Evolutionary conservation across 2,888 invertebrate species (phyloP).

Genomic region (Spisula subtruncata): DNA sequence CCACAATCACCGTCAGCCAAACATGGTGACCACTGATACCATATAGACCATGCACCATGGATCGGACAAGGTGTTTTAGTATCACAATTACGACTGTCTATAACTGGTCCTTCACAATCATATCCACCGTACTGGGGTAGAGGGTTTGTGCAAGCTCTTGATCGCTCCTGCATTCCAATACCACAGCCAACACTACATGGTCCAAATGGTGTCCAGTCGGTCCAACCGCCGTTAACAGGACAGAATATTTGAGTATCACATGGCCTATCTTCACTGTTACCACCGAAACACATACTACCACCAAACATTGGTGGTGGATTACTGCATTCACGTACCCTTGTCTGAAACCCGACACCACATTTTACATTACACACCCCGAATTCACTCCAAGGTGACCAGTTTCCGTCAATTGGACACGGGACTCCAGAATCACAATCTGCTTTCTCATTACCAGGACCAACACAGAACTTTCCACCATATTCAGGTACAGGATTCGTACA

Average conservation of each 20-base stretch:
- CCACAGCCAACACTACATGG: slow-evolving; percentile 65
- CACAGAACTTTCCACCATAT: slow-evolving; percentile 61
- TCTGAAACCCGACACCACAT: slow-evolving; percentile 55
- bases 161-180: slow-evolving; percentile 47
- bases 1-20: slow-evolving; percentile 45
- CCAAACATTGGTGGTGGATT: slow-evolving; percentile 52
- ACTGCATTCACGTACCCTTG: slow-evolving; percentile 47
- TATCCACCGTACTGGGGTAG: slow-evolving; percentile 60
- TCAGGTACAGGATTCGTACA: slow-evolving; percentile 64
- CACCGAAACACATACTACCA: slow-evolving; percentile 51
- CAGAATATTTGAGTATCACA: slow-evolving; percentile 50
- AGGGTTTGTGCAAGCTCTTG: slow-evolving; percentile 63
- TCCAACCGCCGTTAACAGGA: slow-evolving; percentile 68
- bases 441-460: slow-evolving; percentile 49
- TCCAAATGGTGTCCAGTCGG: slow-evolving; percentile 60
- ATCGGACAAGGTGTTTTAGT: slow-evolving; percentile 55
- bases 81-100: slow-evolving; percentile 47
- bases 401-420: slow-evolving; percentile 60
- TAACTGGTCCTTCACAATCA: slow-evolving; percentile 41
- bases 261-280: slow-evolving; percentile 35
- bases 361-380: slow-evolving; percentile 42
- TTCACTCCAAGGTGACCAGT: slow-evolving; percentile 58
- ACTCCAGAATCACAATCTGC: slow-evolving; percentile 52
- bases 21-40: slow-evolving; percentile 55
- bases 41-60: slow-evolving; percentile 55